Evolutionary conservation across 2,888 invertebrate genomes (phyloP).

Genomic region (Erannis defoliaria): DNA sequence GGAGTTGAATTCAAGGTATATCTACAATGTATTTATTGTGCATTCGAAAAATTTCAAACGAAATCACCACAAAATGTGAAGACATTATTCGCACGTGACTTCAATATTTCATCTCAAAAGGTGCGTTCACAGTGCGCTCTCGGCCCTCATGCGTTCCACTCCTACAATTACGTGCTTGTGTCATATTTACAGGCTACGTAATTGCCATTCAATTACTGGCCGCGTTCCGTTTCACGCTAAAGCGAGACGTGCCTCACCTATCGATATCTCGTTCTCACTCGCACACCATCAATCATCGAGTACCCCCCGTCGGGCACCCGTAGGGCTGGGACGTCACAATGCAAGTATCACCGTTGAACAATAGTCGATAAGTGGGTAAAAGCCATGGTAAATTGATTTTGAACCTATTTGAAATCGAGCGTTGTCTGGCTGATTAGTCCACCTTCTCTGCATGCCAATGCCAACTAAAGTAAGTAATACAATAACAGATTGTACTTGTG

Average conservation of each 20-base stretch:
- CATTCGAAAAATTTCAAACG: conserved; percentile 12
- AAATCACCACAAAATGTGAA: conserved; percentile 46
- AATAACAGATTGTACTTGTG: conserved; percentile 33
- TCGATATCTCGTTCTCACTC: conserved; percentile 60
- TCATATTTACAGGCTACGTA: conserved; percentile 87
- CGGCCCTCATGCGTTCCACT: conserved; percentile 79
- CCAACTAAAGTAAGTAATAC: conserved; percentile 26
- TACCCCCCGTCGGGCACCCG: conserved; percentile 80
- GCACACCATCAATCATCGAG: conserved; percentile 82
- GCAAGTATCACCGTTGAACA: conserved; percentile 74
- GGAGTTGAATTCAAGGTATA: no score
- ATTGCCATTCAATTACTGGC: conserved; percentile 86
- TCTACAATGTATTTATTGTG: no score
- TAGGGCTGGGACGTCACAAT: conserved; percentile 84
- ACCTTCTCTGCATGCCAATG: conserved; percentile 31
- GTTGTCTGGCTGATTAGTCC: conserved; percentile 70
- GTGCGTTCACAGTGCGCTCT: conserved; percentile 74
- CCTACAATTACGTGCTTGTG: conserved; percentile 86
- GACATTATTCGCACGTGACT: conserved; percentile 62
- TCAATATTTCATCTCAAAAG: conserved; percentile 80
- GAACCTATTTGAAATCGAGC: conserved; percentile 67
- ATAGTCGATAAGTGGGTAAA: conserved; percentile 84
- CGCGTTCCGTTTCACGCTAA: conserved; percentile 72
- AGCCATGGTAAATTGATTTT: conserved; percentile 81
- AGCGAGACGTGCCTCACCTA: conserved; percentile 59